Percentiles rank a stretch among this genome's conserved stretches.
Conservation (phyloP, 1,140 invertebrate genomes). For the Lethrus apterus region DNA sequence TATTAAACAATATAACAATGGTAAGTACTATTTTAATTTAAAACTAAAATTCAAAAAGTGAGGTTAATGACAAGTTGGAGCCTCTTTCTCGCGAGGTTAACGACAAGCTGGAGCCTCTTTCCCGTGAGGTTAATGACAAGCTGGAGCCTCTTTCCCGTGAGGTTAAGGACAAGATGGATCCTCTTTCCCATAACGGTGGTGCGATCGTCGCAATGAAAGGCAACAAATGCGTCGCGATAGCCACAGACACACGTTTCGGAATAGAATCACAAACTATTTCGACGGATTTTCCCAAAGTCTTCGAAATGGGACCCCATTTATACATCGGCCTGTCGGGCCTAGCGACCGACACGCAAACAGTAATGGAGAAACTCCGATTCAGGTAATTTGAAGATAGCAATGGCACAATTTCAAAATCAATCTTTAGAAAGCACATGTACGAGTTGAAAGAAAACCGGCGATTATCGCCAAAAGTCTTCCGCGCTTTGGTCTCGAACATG, state of each 20-base stretch:
- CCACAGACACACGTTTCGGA: constrained; percentile 89
- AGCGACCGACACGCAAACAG: constrained; percentile 93
- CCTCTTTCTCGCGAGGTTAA: constrained; percentile 16
- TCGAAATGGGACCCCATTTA: constrained; percentile 84
- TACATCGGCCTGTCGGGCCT: constrained; percentile 90
- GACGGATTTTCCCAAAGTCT: constrained; percentile 87
- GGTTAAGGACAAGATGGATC: no score
- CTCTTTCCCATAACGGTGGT: constrained; percentile 92
- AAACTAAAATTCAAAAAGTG: neutral
- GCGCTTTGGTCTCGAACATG: constrained; percentile 90
- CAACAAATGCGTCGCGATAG: constrained; percentile 96
- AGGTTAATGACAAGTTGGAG: constrained; percentile 16
- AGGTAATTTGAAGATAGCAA: no score
- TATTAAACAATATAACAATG: neutral
- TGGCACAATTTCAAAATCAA: no score
- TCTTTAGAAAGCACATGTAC: constrained; percentile 80
- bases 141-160: no score
- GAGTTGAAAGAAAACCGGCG: constrained; percentile 87
- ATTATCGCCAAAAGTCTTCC: constrained; percentile 87
- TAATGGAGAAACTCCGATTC: constrained; percentile 84
- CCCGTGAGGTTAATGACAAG: constrained; percentile 16
- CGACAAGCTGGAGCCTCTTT: no score
- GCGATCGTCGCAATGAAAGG: constrained; percentile 98
- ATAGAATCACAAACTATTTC: constrained; percentile 82
- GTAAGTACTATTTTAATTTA: constrained; percentile 5